Conservation (phyloP, 2,797 vertebrate genomes). For the Notoglanidium macrostoma region DNA sequence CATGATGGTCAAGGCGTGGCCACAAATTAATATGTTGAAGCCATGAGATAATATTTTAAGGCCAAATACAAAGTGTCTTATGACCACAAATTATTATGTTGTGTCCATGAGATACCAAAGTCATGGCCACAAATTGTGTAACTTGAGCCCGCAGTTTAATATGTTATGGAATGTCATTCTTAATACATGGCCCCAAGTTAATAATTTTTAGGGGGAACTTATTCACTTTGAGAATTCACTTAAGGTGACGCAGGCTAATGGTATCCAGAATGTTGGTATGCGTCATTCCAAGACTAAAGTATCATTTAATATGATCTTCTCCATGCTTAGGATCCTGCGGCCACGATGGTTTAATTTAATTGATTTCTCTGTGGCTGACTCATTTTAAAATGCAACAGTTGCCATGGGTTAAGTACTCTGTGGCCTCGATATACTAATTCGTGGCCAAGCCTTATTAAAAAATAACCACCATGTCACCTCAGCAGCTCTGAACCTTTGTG, state of each 20-base stretch:
- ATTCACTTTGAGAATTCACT: not conserved
- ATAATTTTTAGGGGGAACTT: not conserved
- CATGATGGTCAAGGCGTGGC: not conserved
- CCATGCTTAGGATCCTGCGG: not conserved
- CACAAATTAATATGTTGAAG: not conserved
- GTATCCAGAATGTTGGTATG: not conserved
- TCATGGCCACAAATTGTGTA: constrained; percentile 11
- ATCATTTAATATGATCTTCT: not conserved
- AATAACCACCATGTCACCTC: constrained; percentile 8
- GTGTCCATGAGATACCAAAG: constrained; percentile 14
- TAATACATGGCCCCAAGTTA: constrained; percentile 14
- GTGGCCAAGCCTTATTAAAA: constrained; percentile 12
- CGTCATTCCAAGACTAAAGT: not conserved
- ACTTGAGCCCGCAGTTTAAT: constrained; percentile 4
- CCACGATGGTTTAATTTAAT: not conserved
- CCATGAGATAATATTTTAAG: not conserved
- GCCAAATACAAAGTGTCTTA: constrained; percentile 21
- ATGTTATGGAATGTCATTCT: constrained; percentile 10
- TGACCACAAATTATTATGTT: constrained; percentile 20
- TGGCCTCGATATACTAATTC: constrained; percentile 4
- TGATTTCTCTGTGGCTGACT: not conserved
- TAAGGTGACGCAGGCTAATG: not conserved
- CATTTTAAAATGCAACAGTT: constrained; percentile 8
- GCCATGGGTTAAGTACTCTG: not conserved
- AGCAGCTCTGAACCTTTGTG: not conserved